Base-by-base conservation (phyloP, 2,888 invertebrate species). In the Cylindroiulus punctatus region DNA sequence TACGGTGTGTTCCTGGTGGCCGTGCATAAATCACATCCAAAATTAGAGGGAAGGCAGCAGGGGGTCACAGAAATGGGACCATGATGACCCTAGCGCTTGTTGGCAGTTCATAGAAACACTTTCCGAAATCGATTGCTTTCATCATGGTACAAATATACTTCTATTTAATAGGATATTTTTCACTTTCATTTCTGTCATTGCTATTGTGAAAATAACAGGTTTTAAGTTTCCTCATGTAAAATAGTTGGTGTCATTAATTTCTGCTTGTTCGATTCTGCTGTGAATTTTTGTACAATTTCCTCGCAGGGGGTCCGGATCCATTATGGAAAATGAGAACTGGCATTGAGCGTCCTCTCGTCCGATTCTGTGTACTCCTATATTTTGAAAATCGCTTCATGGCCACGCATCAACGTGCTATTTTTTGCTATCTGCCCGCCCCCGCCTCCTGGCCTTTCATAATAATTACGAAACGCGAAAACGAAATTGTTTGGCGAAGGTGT, bases 401-500 rank as follows among this genome's bases (percentile, higher is more conserved):
- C 76, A 76, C 30, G 76, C 76, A 76, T 76, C 76, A 10, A 30
- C 76, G 76, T 76, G 30, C 14, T 76, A 14, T 76, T 76, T 65
- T 76, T 76, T 76, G 26, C 14, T 12, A 14, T 76, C 30, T 76
- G 26, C 30, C 76, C 76, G 76, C 76, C 76, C 30, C 26, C 76
- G 30, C 76, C 26, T 76, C 76, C 76, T 22, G 26, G 76, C 76
- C 76, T 76, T 76, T 76, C 76, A 76, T 26, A 76, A 76, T 76
- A 76, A 76, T 76, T 76, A 76, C 76, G 76, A 65, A 65, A 65
- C 26, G 65, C 65, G 65, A 65, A 65, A 65, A 65, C 65, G n/a
- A 22, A 76, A 76, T 76, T 76, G 76, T 76, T 76, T 76, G 76
- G 76, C 76, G 76, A 76, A 76, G 76, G 76, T 76, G 76, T 30